Percentiles rank a stretch among this genome's conserved stretches.
Conservation (phyloP, 2,888 invertebrate genomes). For the Metacarcinus magister region DNA sequence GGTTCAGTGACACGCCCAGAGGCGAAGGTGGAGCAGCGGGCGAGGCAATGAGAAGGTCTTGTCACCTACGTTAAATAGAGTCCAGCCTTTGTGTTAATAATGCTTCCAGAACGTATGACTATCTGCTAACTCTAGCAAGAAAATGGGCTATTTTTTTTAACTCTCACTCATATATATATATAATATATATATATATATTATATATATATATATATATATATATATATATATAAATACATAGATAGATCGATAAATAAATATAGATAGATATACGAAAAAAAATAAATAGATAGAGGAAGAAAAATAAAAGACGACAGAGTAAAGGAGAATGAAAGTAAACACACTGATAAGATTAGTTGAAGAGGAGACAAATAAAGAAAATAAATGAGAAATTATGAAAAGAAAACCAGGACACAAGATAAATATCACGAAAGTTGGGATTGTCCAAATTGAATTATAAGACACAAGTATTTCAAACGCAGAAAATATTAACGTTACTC, state of each 20-base stretch:
- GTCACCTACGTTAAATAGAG: conserved; percentile 1
- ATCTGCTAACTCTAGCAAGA: neutral
- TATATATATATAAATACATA: neutral
- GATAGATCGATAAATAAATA: neutral
- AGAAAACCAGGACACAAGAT: neutral
- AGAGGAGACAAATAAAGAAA: neutral
- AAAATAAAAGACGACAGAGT: neutral
- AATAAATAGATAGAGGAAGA: too few relatives aligned
- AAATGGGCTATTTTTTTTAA: neutral
- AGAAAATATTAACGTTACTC: neutral
- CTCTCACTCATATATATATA: too few relatives aligned
- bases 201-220: neutral
- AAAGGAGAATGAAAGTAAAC: neutral
- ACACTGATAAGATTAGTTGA: neutral
- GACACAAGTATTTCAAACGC: neutral
- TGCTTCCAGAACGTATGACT: neutral
- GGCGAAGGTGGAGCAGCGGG: neutral
- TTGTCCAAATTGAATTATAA: neutral
- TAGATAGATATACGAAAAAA: neutral
- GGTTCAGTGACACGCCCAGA: neutral
- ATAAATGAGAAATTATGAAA: neutral
- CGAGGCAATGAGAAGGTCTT: neutral
- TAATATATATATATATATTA: too few relatives aligned
- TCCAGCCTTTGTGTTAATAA: neutral
- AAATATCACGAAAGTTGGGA: neutral